phyloP scores from a whole-genome alignment of 2,797 vertebrate species.

The Momotus momota region DNA sequence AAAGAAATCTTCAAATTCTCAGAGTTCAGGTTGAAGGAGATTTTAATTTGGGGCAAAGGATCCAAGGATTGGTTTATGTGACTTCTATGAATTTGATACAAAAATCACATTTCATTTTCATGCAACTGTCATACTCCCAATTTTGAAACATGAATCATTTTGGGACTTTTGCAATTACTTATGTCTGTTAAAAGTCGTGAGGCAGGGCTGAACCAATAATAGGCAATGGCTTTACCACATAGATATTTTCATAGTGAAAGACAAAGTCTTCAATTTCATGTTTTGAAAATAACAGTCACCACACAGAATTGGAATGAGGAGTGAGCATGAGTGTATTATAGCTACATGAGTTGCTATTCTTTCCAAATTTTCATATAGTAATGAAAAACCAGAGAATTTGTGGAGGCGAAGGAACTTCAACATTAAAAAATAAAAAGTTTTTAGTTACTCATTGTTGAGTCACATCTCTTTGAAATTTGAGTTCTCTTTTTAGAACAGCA shows the following conservation, averaged over 20 bases:
- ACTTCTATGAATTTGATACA: background rate
- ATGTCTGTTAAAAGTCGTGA: background rate
- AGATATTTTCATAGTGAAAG: background rate
- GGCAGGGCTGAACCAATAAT: background rate
- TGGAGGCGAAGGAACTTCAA: background rate
- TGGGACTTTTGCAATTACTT: background rate
- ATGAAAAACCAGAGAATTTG: background rate
- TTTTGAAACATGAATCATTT: background rate
- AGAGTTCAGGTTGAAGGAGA: background rate
- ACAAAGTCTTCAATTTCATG: background rate
- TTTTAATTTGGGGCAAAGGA: background rate
- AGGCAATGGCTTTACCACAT: background rate
- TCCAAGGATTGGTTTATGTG: background rate
- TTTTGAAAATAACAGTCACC: background rate
- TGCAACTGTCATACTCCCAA: background rate
- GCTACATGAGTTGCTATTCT: background rate
- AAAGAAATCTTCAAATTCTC: background rate
- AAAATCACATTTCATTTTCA: background rate
- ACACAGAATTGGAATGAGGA: background rate
- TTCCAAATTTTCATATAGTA: background rate
- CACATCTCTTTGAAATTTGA: background rate
- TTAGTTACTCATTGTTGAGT: background rate
- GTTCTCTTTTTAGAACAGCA: background rate
- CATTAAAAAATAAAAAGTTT: background rate
- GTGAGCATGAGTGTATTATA: accelerated